A percentile compares a stretch with the other conserved stretches of the same genome.
phyloP scores from a whole-genome alignment of 2,888 invertebrate species.

The Megalurothrips usitatus region DNA sequence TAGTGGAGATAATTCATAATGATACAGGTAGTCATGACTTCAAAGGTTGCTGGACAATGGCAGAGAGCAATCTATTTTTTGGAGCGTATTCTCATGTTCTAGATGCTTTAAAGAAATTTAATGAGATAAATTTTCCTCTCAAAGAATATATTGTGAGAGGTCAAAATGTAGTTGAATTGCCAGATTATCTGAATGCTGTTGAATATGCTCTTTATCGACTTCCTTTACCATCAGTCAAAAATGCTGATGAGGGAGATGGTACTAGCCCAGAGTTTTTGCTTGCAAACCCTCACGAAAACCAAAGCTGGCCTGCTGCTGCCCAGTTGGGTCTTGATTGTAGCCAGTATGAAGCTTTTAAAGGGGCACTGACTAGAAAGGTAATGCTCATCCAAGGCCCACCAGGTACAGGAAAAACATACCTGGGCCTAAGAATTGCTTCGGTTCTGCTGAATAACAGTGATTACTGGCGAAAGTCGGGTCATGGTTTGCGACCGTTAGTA shows the following conservation, averaged over 20 bases:
- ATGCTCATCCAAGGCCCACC: conserved; percentile 82
- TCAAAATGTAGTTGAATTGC: conserved; percentile 42
- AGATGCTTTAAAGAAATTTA: conserved; percentile 59
- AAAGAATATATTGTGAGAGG: conserved; percentile 60
- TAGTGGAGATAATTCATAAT: conserved; percentile 41
- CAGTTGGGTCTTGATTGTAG: conserved; percentile 57
- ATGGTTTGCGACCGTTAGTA: conserved; percentile 56
- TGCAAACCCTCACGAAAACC: background rate
- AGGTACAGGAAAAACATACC: conserved; percentile 79
- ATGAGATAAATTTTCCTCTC: conserved; percentile 60
- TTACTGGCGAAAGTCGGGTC: conserved; percentile 47
- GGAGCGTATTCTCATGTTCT: conserved; percentile 75
- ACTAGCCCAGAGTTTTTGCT: background rate
- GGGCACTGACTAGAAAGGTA: conserved; percentile 66
- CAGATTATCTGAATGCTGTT: conserved; percentile 45
- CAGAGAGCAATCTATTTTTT: conserved; percentile 74
- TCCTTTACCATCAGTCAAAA: background rate
- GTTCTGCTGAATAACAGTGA: conserved; percentile 57
- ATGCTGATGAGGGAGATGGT: background rate
- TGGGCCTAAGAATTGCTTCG: conserved; percentile 70
- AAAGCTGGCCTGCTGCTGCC: conserved; percentile 46
- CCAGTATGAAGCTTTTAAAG: conserved; percentile 62
- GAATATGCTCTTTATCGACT: conserved; percentile 26
- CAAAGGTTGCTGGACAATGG: conserved; percentile 56
- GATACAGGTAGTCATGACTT: conserved; percentile 44